Evolutionary conservation across 2,797 vertebrate genomes (phyloP), one percentile per base, ranked within the genome.

Genomic region (Tympanoctomys barrerae): DNA sequence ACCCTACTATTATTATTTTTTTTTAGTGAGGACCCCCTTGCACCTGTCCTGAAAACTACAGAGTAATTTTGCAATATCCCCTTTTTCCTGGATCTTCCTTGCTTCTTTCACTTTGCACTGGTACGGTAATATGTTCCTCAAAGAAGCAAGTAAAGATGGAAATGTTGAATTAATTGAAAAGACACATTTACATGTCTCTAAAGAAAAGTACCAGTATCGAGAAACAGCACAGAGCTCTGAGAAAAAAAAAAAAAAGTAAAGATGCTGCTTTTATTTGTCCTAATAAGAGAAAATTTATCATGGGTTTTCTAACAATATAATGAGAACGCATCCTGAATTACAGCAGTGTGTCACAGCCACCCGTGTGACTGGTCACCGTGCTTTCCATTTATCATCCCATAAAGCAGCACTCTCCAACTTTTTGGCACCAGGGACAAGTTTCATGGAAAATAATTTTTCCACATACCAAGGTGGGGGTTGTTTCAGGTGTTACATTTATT

Each of bases 121-220:
- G 36, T 19, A 31, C 79, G 49, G 61, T 92, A 85, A 94, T 93
- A 42, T 57, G 26, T 68, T 85, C 42, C 28, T 26, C 39, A 88
- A 88, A 64, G 83, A 33, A 92, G 18, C 62, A 26, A 87, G 16
- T 19, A 64, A 90, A 81, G 39, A 80, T 79, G 16, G 36, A 95
- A 93, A 95, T 57, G 42, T 90, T 92, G 73, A 88, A 68, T 90
- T 78, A 36, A 14, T 52, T 95, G 33, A 81, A 71, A 91, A 80
- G 66, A 66, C 13, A 42, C 28, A 80, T 75, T 81, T 78, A 78
- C 2, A 26, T 61, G 42, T 3, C n/a, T 94, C 57, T 87, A n/a
- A 96, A 94, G 62, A 80, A 95, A 95, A 88, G 26, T 86, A 73
- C 5, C 5, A 82, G 21, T 71, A 71, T 49, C 54, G 11, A n/a